A percentile compares a stretch with the other conserved stretches of the same genome.
Conservation (phyloP, 64 coral and sea anemone species). For the Montipora sp. region DNA sequence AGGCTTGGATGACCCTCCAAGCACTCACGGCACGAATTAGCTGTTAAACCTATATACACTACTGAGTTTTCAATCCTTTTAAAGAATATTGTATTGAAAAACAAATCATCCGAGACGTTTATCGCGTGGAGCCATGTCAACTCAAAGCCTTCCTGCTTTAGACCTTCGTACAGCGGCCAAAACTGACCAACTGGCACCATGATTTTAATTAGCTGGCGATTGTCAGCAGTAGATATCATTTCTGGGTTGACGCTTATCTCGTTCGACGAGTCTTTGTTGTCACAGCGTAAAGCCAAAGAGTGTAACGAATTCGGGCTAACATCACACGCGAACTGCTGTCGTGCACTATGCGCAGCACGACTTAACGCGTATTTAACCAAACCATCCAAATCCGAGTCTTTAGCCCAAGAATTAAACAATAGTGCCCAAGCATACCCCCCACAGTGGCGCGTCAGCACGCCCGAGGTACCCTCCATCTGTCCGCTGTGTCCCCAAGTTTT, state of each 20-base stretch:
- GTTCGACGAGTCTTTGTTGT: not conserved
- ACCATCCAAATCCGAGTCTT: conserved; percentile 21
- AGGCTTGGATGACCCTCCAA: not conserved
- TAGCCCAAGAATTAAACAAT: conserved; percentile 62
- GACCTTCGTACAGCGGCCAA: conserved; percentile 10
- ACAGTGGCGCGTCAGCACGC: conserved; percentile 30
- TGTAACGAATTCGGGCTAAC: not conserved
- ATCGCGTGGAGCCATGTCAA: conserved; percentile 37
- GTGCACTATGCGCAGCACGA: not conserved
- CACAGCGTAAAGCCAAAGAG: not conserved
- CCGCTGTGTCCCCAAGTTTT: conserved; percentile 37
- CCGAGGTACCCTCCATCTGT: conserved; percentile 49
- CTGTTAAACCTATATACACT: conserved; percentile 18
- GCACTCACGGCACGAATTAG: conserved; percentile 4
- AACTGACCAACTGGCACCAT: conserved; percentile 12
- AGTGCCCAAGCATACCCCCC: conserved; percentile 33
- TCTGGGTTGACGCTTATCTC: not conserved
- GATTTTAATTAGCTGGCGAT: not conserved
- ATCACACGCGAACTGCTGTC: not conserved
- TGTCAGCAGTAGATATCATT: not conserved
- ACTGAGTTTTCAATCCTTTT: not conserved
- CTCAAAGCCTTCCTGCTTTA: conserved; percentile 3
- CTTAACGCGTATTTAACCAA: conserved; percentile 35
- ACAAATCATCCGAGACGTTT: not conserved
- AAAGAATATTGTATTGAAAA: conserved; percentile 37